Evolutionary conservation across 1,140 invertebrate genomes (phyloP), one percentile per base, ranked within the genome.

Genomic region (Branchinecta lindahli): DNA sequence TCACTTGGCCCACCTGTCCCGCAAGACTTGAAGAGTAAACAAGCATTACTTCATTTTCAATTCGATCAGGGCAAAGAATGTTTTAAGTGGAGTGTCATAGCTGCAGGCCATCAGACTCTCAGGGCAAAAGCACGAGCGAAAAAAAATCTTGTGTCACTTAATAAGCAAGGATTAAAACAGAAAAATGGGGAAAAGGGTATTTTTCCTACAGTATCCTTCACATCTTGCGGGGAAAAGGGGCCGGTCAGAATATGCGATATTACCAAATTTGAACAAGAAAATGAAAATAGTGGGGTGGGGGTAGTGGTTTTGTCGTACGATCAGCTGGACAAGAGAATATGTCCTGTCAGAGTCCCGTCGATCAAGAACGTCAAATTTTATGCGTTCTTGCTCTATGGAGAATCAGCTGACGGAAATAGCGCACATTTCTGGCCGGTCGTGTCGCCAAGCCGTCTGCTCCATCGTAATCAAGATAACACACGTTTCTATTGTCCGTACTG

Each of bases 401-500:
- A 52, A n/a, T 52, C 47, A n/a, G 47, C 9, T 9, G 47, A 52
- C n/a, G n/a, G 9, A 9, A n/a, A 9, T n/a, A 9, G n/a, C 47
- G 47, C 47, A 9, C 47, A 52, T 52, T 52, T 52, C n/a, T n/a
- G n/a, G 47, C 47, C 47, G 9, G n/a, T 52, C 47, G 47, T 52
- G n/a, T 9, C 9, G 9, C 47, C n/a, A 52, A 52, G 47, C 47
- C n/a, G n/a, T 52, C n/a, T 52, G 47, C 47, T 9, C 47, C 9
- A n/a, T n/a, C n/a, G n/a, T n/a, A n/a, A n/a, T n/a, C n/a, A n/a
- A n/a, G n/a, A n/a, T n/a, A n/a, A n/a, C n/a, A 52, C 47, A n/a
- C n/a, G n/a, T n/a, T 52, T 52, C 47, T 52, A 52, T 52, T 52
- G 47, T n/a, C 47, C 47, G 47, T 52, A 52, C n/a, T 52, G 47